Evolutionary conservation across 2,797 vertebrate genomes (phyloP), one percentile per base, ranked within the genome.

Genomic region (Hippoglossus hippoglossus): DNA sequence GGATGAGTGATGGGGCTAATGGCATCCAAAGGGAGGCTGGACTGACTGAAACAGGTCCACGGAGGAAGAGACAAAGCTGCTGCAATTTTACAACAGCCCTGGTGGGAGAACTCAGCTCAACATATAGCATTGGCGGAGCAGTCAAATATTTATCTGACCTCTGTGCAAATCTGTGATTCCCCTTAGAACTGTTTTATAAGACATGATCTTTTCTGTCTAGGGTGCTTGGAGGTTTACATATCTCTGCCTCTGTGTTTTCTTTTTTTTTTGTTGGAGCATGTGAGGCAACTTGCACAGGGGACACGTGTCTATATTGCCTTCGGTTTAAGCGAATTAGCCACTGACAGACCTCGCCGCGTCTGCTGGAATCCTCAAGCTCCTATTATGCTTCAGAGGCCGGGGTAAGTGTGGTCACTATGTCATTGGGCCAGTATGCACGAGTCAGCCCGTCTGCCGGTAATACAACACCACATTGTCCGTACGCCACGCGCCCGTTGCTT

Each of bases 381-480:
- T 85, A 86, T 89, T 84, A 85, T 58, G 80, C 79, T 80, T 67
- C 47, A 39, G 64, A 85, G 73, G 58, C 47, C 36, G 7, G 75
- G 70, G 62, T 75, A 73, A 80, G 84, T 90, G 91, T 89, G 88
- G 82, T 91, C 83, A 91, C 84, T 84, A 73, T 91, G 89, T 92
- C 87, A 89, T 78, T 86, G 85, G 82, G 85, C 73, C 87, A 90
- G 81, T 75, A 88, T 84, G 89, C 82, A 73, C 64, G 24, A 86
- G 87, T 87, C 87, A 80, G 83, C 83, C 87, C 73, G 71, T 78
- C 73, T 75, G 61, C 73, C 53, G 34, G 89, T 87, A 90, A 94
- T 66, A 83, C 75, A 87, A 87, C 87, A 86, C 83, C 83, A 65
- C 79, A 81, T 79, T 63, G 63, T 84, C 73, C 71, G 60, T 62